Evolutionary conservation across 1,140 invertebrate genomes (phyloP).

Genomic region (Samia ricini): DNA sequence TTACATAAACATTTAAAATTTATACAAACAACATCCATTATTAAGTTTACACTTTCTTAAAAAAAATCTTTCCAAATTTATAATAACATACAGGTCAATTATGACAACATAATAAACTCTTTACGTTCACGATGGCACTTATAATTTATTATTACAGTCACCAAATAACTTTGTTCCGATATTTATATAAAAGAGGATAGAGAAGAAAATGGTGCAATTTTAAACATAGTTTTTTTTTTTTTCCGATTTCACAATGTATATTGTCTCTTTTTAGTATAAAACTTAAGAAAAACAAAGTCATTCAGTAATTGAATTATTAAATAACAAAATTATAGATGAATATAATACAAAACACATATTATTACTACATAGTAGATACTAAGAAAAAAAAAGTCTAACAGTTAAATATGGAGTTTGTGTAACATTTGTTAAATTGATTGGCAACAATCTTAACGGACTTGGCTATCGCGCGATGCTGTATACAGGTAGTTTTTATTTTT

Average conservation of each 20-base stretch:
- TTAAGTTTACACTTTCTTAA: neutral
- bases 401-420: too few species aligned
- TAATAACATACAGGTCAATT: too few species aligned
- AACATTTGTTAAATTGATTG: too few species aligned
- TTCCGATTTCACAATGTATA: too few species aligned
- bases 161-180: constrained; percentile 5
- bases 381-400: neutral
- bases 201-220: neutral
- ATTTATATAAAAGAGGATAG: neutral
- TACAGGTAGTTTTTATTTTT: too few species aligned
- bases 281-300: neutral
- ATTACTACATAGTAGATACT: neutral
- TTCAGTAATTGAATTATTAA: neutral
- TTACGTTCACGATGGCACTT: constrained; percentile 4
- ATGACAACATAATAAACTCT: neutral
- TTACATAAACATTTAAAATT: neutral
- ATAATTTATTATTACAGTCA: neutral
- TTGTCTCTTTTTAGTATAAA: too few species aligned
- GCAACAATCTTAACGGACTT: too few species aligned
- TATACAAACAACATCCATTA: neutral
- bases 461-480: too few species aligned
- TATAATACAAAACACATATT: neutral
- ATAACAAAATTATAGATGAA: neutral
- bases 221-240: too few species aligned
- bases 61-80: too few species aligned